Conservation (phyloP, 2,113 vertebrate species). For the Osmerus eperlanus region DNA sequence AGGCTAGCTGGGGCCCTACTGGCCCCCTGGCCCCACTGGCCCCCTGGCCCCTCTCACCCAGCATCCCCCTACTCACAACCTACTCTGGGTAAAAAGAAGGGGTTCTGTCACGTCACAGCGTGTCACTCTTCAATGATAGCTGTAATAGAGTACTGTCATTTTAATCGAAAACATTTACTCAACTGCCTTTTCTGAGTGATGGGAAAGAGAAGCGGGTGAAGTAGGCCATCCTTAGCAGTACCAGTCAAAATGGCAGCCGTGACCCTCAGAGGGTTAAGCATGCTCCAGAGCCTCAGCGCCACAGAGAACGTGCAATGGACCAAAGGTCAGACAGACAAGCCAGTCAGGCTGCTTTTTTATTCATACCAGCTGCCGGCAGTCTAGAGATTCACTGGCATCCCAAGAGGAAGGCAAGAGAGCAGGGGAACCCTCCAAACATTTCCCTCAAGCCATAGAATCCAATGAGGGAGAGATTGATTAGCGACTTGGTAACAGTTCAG, state of each 20-base stretch:
- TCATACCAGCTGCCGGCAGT: neutral
- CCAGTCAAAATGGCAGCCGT: neutral
- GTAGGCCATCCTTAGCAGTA: neutral
- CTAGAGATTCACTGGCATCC: neutral
- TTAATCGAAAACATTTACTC: too few species aligned
- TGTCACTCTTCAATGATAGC: too few species aligned
- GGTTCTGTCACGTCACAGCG: too few species aligned
- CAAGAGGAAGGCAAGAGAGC: neutral
- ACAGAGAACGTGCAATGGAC: neutral
- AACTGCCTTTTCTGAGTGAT: neutral
- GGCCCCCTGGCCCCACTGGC: too few species aligned
- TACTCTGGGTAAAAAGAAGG: too few species aligned
- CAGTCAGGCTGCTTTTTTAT: constrained; percentile 3
- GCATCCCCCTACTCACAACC: too few species aligned
- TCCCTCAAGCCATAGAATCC: neutral
- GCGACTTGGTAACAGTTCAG: neutral
- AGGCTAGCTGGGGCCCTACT: neutral
- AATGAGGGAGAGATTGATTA: neutral
- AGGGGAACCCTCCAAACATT: neutral
- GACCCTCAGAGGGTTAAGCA: neutral
- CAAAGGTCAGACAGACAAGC: constrained; percentile 8
- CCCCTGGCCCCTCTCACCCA: too few species aligned
- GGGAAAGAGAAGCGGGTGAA: neutral
- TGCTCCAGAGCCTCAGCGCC: neutral
- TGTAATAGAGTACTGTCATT: neutral